Conservation (phyloP, 2,888 invertebrate genomes). For the Endotricha flammealis region DNA sequence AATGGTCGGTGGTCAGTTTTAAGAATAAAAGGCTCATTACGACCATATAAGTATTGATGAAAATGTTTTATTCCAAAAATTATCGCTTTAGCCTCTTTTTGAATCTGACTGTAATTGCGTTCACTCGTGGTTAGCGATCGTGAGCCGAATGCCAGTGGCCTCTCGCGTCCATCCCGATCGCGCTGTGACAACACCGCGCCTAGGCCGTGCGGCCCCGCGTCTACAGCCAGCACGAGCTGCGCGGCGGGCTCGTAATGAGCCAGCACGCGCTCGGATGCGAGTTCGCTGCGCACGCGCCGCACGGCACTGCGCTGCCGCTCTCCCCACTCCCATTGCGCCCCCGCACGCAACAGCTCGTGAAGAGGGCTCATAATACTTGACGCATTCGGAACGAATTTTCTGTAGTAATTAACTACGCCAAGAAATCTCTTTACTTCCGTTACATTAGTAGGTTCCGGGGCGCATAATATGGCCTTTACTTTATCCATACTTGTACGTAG, state of each 20-base stretch:
- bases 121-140: no score
- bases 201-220: no score
- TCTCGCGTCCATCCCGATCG: no score
- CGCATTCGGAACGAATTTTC: slow-evolving; percentile 26
- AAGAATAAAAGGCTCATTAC: no score
- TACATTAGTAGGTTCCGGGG: slow-evolving; percentile 19
- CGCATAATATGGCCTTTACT: slow-evolving; percentile 23
- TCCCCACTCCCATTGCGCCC: not conserved
- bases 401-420: slow-evolving; percentile 27
- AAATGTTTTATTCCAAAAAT: no score
- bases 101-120: no score
- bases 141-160: no score
- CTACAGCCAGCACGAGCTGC: slow-evolving; percentile 7
- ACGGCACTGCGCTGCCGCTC: not conserved
- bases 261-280: not conserved
- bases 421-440: slow-evolving; percentile 26
- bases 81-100: no score
- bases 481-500: slow-evolving; percentile 19
- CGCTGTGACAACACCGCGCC: no score
- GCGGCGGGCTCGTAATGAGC: not conserved
- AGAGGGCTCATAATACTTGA: slow-evolving; percentile 20
- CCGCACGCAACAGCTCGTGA: slow-evolving; percentile 10
- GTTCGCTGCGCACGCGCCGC: not conserved
- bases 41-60: no score
- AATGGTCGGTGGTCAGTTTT: no score